Evolutionary conservation across 2,888 invertebrate species (phyloP).

Genomic region (Chesias legatella): DNA sequence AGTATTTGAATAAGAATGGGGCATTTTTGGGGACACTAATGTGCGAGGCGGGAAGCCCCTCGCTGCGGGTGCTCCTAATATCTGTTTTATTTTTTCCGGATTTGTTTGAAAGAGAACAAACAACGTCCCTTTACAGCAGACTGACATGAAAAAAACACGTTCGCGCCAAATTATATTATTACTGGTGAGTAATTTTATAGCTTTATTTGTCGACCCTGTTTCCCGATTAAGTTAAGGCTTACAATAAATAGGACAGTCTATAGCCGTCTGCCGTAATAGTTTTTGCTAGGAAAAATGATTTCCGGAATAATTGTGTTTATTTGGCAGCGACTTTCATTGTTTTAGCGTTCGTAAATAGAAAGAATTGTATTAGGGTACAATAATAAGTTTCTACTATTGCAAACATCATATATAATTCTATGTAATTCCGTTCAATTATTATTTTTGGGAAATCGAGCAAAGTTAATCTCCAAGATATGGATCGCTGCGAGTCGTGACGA

Average conservation of each 20-base stretch:
- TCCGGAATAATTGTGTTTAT: conserved; percentile 4
- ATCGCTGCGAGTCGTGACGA: no score
- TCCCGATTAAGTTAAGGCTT: conserved; percentile 38
- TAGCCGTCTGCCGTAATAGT: conserved; percentile 9
- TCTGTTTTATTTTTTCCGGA: conserved; percentile 79
- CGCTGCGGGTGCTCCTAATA: conserved; percentile 63
- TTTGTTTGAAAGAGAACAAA: conserved; percentile 73
- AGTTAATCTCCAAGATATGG: no score
- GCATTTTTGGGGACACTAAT: conserved; percentile 71
- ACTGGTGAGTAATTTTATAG: conserved; percentile 63
- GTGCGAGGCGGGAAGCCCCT: conserved; percentile 69
- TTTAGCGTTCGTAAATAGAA: no score
- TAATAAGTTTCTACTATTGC: no score
- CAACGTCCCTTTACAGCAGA: conserved; percentile 59
- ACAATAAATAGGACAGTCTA: conserved; percentile 12
- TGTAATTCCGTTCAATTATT: no score
- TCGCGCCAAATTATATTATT: conserved; percentile 66
- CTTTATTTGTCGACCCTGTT: conserved; percentile 57
- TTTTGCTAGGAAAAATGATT: conserved; percentile 4
- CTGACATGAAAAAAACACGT: conserved; percentile 56
- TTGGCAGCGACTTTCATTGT: conserved; percentile 4
- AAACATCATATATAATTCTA: no score
- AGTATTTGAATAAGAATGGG: conserved; percentile 79
- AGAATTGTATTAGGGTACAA: no score
- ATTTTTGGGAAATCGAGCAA: no score